Percentiles rank a stretch among this genome's conserved stretches.
These are phyloP conservation scores for Pteria penguin DNA, from an alignment of 2,888 invertebrate genomes.

Conservation along the genomic window DNA sequence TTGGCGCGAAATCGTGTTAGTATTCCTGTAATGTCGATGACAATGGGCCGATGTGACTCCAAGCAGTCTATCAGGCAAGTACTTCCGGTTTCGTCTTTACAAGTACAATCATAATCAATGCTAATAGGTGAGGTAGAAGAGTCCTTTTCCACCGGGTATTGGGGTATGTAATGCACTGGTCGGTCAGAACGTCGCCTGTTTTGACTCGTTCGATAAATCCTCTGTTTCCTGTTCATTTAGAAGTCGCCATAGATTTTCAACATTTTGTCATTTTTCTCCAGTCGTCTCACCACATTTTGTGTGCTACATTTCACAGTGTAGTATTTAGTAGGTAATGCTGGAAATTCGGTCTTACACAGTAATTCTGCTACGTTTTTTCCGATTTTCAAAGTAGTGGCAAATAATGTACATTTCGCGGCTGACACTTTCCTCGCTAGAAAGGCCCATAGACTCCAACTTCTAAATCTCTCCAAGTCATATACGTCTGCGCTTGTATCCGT, in stretches of 20 bases:
- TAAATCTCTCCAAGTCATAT: too few species aligned
- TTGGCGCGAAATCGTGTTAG: conserved; percentile 44
- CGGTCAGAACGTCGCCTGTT: not conserved
- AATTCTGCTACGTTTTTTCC: conserved; percentile 6
- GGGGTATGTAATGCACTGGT: conserved; percentile 24
- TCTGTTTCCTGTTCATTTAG: not conserved
- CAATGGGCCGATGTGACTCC: not conserved
- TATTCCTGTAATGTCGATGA: conserved; percentile 43
- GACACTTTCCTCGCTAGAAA: too few species aligned
- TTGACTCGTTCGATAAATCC: conserved; percentile 12
- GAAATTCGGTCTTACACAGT: conserved; percentile 14
- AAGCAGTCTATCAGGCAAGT: conserved; percentile 51
- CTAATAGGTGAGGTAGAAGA: conserved; percentile 20
- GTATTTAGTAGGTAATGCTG: conserved; percentile 2
- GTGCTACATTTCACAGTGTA: conserved; percentile 3
- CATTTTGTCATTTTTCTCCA: not conserved
- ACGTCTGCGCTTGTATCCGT: too few species aligned
- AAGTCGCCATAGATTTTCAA: conserved; percentile 8
- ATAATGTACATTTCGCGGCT: too few species aligned
- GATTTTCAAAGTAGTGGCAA: too few species aligned
- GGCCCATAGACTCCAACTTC: too few species aligned
- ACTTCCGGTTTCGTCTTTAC: conserved; percentile 7
- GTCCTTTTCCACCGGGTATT: conserved; percentile 32
- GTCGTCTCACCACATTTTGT: not conserved
- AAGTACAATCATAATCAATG: conserved; percentile 33